These are phyloP conservation scores for Phrynocephalus forsythii DNA, from an alignment of 2,797 vertebrate species.

Conservation along the genomic window DNA sequence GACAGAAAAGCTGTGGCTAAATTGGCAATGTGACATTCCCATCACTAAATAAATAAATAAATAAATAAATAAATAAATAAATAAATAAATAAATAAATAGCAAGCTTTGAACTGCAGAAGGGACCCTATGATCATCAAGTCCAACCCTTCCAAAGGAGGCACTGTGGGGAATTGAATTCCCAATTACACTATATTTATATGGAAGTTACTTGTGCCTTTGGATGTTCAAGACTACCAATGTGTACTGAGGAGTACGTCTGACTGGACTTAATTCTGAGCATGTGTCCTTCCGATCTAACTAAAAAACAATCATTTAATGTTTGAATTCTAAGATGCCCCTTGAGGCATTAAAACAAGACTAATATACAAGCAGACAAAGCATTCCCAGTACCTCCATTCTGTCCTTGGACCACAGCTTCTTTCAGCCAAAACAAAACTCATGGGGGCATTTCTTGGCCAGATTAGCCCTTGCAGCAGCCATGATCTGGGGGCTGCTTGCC, in stretches of 20 bases:
- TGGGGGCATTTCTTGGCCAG: neutral
- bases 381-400: neutral
- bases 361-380: neutral
- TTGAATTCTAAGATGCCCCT: neutral
- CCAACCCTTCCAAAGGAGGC: too few species aligned
- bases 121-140: too few species aligned
- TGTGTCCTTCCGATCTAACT: neutral
- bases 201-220: neutral
- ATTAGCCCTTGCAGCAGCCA: neutral
- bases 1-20: neutral
- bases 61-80: too few species aligned
- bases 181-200: neutral
- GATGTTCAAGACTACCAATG: neutral
- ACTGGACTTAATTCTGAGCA: neutral
- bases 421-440: neutral
- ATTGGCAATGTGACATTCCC: neutral
- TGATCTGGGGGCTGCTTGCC: neutral
- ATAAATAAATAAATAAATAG: too few species aligned
- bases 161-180: too few species aligned
- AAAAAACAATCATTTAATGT: too few species aligned
- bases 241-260: neutral
- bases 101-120: too few species aligned
- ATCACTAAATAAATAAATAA: too few species aligned
- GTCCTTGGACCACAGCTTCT: neutral
- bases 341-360: neutral